Conservation (phyloP, 1,140 invertebrate species). For the Palaemon carinicauda region DNA sequence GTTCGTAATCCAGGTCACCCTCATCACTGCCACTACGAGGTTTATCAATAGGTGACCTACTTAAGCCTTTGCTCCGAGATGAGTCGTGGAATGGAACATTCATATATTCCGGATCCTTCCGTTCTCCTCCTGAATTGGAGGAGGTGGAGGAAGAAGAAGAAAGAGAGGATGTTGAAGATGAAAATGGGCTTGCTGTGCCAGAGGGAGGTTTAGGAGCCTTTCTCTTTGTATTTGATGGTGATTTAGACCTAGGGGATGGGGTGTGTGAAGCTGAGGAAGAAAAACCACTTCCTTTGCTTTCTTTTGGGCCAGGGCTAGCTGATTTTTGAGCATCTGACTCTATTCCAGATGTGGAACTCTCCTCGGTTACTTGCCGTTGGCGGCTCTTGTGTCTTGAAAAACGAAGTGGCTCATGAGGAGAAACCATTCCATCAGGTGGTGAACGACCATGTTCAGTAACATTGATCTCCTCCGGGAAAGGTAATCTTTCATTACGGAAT, state of each 20-base stretch:
- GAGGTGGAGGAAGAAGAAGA: constrained; percentile 56
- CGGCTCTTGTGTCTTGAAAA: not conserved
- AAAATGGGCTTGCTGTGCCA: constrained; percentile 22
- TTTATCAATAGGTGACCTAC: constrained; percentile 67
- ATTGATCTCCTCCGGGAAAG: not conserved
- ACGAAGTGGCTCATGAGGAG: not conserved
- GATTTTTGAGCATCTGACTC: constrained; percentile 9
- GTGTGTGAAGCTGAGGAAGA: constrained; percentile 3
- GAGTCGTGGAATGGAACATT: constrained; percentile 72
- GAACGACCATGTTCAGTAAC: not conserved
- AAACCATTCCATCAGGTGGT: not conserved
- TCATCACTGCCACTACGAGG: constrained; percentile 60
- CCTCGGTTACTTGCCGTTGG: not conserved
- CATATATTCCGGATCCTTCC: constrained; percentile 68
- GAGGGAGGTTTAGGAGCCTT: constrained; percentile 40
- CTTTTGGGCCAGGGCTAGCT: not conserved
- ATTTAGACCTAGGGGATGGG: not conserved
- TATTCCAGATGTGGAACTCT: not conserved
- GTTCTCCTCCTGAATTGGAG: constrained; percentile 51
- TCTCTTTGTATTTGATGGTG: constrained; percentile 23
- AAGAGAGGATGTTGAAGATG: constrained; percentile 55
- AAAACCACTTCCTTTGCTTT: not conserved
- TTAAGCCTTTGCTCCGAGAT: constrained; percentile 81
- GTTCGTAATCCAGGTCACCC: constrained; percentile 69
- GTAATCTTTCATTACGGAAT: constrained; percentile 9